Base-by-base conservation (phyloP, 2,888 invertebrate species). In the Latrodectus elegans region DNA sequence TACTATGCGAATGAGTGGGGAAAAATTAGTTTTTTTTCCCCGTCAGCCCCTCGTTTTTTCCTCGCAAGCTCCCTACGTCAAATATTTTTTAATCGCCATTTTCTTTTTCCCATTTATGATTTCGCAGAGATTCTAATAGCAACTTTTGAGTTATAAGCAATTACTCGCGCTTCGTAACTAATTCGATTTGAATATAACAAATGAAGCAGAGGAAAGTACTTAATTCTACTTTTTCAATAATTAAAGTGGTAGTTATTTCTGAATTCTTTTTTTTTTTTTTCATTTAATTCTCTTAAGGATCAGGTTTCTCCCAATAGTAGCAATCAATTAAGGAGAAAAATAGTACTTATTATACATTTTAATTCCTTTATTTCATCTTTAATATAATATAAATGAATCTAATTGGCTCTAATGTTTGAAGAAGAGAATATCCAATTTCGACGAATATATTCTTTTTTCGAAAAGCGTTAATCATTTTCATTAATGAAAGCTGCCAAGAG, bases 221-320 rank as follows among this genome's bases (percentile, higher is more conserved):
- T 87, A 87, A 87, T 87, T 87, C 81, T 82, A 77, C 86, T 81
- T 87, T 73, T 82, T 81, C 76, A 72, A 72, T 81, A 86, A 86
- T 86, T 86, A 86, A 71, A 80, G 76, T 55, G 74, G 84, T 64
- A 64, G 71, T 76, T 82, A 38, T 38, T 38, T 38, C 52, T 71
- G 11, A 71, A 72, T 72, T n/a, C n/a, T 72, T 60, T 76, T 81
- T 86, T 86, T 76, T 17, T 14, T 64, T 68, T 68, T 77, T 72
- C 75, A 76, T 49, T 51, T 79, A 11, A 10, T 38, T 15, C 70
- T 38, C 70, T 52, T 15, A 73, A 73, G n/a, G 15, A 52, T 73
- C 17, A 11, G 14, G 22, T 51, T 49, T 73, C 73, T 38, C n/a
- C 60, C n/a, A 11, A 60, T n/a, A n/a, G 60, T 60, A 15, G 14